Evolutionary conservation across 2,888 invertebrate genomes (phyloP), one percentile per base, ranked within the genome.

Genomic region (Ceriagrion tenellum): DNA sequence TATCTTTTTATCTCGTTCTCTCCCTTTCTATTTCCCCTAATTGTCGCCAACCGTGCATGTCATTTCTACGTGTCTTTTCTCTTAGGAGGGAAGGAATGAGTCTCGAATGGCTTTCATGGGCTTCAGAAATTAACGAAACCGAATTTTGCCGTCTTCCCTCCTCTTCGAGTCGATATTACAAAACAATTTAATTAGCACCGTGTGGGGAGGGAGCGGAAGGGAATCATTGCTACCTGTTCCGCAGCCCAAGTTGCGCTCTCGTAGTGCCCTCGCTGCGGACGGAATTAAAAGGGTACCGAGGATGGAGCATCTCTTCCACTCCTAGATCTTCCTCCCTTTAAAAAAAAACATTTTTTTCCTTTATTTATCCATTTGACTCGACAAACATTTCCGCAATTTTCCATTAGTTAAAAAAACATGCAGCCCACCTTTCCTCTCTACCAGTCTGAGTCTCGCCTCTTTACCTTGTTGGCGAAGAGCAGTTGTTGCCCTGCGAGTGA

Each of bases 371-470:
- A 69, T 69, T 69, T 69, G 69, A 69, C 69, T 69, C 69, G 10
- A 26, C 69, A 69, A 69, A 69, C 69, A 69, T 69, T 69, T n/a
- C 69, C 69, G n/a, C 69, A 69, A 26, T 69, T 69, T 69, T 69
- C 69, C 69, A 69, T 69, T 69, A 69, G 69, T 69, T 69, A 69
- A 69, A 69, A 69, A 69, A 69, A 69, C 69, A 69, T 69, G 69
- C 69, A 69, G 69, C 69, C 69, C 59, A 20, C 59, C 20, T 20
- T 12, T 12, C 1, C 59, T 59, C 12, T 59, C 59, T 8, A 59
- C 4, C 18, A 59, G 59, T 16, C 56, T 16, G 16, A 16, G 56
- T 12, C 12, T 56, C 20, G 20, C 59, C 59, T 59, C 59, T 59
- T n/a, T 59, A 59, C 59, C 59, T 59, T 59, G 59, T 6, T 16